Percentiles rank a stretch among this genome's conserved stretches.
These are phyloP conservation scores for Adrianichthys oophorus DNA, from an alignment of 2,797 vertebrate genomes.

Conservation along the genomic window DNA sequence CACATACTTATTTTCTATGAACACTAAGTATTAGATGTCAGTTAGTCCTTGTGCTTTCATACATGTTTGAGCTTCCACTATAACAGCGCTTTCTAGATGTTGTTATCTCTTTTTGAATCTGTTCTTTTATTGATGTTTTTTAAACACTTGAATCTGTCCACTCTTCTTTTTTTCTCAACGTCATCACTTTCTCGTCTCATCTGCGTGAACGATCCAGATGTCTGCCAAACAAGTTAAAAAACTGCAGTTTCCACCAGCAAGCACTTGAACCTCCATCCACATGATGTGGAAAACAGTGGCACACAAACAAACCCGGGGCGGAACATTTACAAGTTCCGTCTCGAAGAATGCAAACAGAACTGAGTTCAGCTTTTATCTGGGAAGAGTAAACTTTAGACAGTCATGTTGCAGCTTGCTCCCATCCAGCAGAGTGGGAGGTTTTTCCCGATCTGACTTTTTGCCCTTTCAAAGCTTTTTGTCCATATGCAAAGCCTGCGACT, in stretches of 20 bases:
- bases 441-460: conserved; percentile 1
- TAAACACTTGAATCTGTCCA: no score
- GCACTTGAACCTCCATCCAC: conserved; percentile 36
- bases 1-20: no score
- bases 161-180: no score
- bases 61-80: no score
- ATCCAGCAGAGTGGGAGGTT: conserved; percentile 4
- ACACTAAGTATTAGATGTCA: no score
- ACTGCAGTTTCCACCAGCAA: conserved; percentile 24
- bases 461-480: conserved; percentile 12
- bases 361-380: conserved; percentile 54
- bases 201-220: no score
- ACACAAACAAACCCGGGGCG: conserved; percentile 28
- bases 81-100: no score
- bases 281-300: conserved; percentile 23
- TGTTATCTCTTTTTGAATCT: no score
- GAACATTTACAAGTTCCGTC: conserved; percentile 70
- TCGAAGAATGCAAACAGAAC: conserved; percentile 71
- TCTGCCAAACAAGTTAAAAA: background rate
- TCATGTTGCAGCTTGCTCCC: conserved; percentile 63
- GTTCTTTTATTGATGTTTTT: no score
- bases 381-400: conserved; percentile 64
- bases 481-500: background rate
- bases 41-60: no score
- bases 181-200: no score